Conservation (phyloP, 2,888 invertebrate genomes). For the Steinernema hermaphroditum region DNA sequence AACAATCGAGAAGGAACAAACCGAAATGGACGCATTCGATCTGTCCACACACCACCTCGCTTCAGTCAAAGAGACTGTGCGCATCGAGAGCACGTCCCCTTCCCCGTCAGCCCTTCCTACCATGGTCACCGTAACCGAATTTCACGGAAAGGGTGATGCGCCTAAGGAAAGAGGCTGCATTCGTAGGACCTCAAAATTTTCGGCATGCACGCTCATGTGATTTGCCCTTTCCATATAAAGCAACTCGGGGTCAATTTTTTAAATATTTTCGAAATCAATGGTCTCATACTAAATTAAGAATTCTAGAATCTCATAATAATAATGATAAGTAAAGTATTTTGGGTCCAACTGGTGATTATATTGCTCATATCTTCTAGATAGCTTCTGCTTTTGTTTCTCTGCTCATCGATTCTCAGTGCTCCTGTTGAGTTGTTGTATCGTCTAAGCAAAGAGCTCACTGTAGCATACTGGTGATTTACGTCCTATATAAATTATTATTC, state of each 20-base stretch:
- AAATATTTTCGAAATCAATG: background rate
- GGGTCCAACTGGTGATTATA: background rate
- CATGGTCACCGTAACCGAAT: background rate
- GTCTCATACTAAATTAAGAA: background rate
- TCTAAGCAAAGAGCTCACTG: background rate
- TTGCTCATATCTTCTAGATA: background rate
- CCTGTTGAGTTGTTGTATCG: background rate
- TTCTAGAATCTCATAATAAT: constrained; percentile 23
- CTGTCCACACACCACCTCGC: background rate
- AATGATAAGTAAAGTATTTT: background rate
- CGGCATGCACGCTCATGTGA: background rate
- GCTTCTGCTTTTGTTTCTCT: background rate
- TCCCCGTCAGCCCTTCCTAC: background rate
- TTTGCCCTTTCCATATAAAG: background rate
- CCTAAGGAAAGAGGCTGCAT: background rate
- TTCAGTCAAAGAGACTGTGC: background rate
- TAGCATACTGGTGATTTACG: constrained; percentile 8
- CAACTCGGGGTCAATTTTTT: no score
- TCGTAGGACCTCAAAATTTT: background rate
- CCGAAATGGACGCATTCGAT: background rate
- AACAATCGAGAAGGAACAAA: background rate
- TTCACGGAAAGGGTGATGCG: background rate
- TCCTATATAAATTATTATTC: background rate
- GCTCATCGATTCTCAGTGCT: background rate
- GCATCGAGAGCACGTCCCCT: background rate